phyloP scores from a whole-genome alignment of 2,113 vertebrate genomes.

The Dolichallabes microphthalmus region DNA sequence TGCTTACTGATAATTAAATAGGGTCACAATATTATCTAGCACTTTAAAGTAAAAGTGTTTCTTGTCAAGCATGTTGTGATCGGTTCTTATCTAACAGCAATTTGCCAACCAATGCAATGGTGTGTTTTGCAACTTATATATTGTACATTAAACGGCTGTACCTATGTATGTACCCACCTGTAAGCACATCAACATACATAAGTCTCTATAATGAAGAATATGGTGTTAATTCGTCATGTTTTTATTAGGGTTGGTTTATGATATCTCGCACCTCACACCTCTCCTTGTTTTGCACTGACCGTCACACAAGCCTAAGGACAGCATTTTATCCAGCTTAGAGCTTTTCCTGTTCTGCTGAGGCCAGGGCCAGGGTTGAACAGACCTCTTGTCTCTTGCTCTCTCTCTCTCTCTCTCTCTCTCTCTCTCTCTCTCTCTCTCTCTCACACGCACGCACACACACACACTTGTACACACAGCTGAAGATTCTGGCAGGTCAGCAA shows the following conservation, averaged over 20 bases:
- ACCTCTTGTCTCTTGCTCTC: slow-evolving; percentile 37
- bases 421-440: background rate
- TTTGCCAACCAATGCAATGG: background rate
- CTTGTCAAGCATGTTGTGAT: background rate
- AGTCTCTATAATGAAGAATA: slow-evolving; percentile 27
- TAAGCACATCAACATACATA: slow-evolving; percentile 19
- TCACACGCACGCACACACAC: slow-evolving; percentile 38
- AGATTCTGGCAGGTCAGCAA: slow-evolving; percentile 50
- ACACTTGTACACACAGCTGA: slow-evolving; percentile 42
- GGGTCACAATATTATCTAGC: background rate
- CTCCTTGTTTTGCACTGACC: slow-evolving; percentile 43
- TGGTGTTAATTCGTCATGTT: slow-evolving; percentile 51
- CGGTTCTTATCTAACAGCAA: background rate
- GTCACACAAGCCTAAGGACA: slow-evolving; percentile 57
- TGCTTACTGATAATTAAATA: background rate
- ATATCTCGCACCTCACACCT: slow-evolving; percentile 56
- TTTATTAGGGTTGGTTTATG: slow-evolving; percentile 54
- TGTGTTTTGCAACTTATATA: background rate
- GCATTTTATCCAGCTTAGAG: slow-evolving; percentile 47
- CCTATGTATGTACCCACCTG: background rate
- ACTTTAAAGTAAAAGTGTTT: background rate
- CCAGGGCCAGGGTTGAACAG: slow-evolving; percentile 56
- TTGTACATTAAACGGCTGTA: background rate
- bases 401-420: background rate
- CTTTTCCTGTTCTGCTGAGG: slow-evolving; percentile 58